Percentiles rank a stretch among this genome's conserved stretches.
These are phyloP conservation scores for Pelusios castaneus DNA, from an alignment of 2,113 vertebrate species.

Conservation along the genomic window DNA sequence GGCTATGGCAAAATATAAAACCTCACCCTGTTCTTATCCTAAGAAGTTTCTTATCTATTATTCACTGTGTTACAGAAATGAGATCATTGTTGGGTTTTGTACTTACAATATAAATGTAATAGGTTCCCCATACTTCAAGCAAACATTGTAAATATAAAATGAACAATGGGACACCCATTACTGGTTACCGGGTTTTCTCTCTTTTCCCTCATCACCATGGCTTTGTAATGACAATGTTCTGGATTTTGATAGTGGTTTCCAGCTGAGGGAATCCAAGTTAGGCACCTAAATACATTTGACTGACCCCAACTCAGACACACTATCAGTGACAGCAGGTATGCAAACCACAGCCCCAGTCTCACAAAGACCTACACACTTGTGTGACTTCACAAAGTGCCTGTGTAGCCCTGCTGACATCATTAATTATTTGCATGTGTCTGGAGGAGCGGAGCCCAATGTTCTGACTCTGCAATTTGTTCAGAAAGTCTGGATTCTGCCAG, in stretches of 20 bases:
- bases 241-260: background rate
- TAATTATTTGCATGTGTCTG: slow-evolving; percentile 35
- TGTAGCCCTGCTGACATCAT: background rate
- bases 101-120: background rate
- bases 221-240: background rate
- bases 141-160: background rate
- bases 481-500: slow-evolving; percentile 1
- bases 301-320: background rate
- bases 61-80: background rate
- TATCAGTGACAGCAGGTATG: background rate
- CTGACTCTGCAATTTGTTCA: background rate
- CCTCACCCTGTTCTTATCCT: background rate
- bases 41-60: background rate
- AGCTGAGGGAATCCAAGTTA: background rate
- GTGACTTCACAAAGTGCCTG: background rate
- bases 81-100: background rate
- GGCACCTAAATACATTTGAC: background rate
- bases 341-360: background rate
- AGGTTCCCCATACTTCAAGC: background rate
- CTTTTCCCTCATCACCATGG: background rate
- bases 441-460: background rate
- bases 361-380: background rate
- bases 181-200: background rate
- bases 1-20: background rate
- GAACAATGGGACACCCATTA: background rate